Base-by-base conservation (phyloP, 2,888 invertebrate species). In the Zaprionus obscuricornis region DNA sequence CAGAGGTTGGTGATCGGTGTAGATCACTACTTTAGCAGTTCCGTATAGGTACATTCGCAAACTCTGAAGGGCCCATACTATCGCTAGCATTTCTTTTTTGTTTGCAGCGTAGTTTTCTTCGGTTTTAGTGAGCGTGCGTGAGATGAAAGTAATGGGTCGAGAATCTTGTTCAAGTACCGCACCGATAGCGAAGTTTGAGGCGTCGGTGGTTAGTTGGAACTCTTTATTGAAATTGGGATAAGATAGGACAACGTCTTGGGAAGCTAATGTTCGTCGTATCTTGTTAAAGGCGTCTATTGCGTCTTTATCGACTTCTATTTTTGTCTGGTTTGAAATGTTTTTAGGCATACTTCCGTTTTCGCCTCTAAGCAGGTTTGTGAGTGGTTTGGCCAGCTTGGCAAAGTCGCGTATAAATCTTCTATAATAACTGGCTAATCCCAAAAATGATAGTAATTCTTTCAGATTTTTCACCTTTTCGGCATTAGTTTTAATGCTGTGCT, bases 301-400 rank as follows among this genome's bases (percentile, higher is more conserved):
- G n/a, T 17, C 34, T 1, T 34, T 34, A 3, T 34, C 6, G n/a
- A 34, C 1, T 3, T 26, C 16, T 3, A 58, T 52, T 5, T 13
- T 16, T n/a, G 26, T 26, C 8, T 51, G 57, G 40, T 36, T 65
- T 17, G 58, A 67, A 13, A 37, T 13, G 13, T 33, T 49, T n/a
- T 62, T 58, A 26, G 55, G 40, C 36, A 57, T 31, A n/a, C 33
- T 45, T 26, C 59, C 60, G 8, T 63, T 58, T 29, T 66, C 60
- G 13, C 67, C 67, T 60, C 57, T 42, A 1, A 62, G 14, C 13
- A 56, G 24, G 13, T 17, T 33, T 14, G 64, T 58, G 6, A 64
- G 31, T n/a, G 54, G 55, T 31, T 65, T 62, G n/a, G n/a, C n/a
- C n/a, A n/a, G n/a, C n/a, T n/a, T n/a, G n/a, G n/a, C n/a, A n/a